phyloP scores from a whole-genome alignment of 2,113 vertebrate species.

The Struthio camelus region DNA sequence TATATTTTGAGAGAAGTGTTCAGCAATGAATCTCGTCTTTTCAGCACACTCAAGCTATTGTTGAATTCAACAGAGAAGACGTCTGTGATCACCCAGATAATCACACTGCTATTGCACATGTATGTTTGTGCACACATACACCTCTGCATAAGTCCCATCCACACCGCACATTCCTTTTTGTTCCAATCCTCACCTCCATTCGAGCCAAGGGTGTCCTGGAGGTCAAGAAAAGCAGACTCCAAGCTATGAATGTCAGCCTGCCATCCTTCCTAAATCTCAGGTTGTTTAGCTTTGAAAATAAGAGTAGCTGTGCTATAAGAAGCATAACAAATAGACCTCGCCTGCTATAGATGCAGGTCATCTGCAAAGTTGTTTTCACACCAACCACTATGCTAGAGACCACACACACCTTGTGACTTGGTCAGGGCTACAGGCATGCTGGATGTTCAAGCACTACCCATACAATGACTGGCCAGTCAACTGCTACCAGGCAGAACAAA shows the following conservation, averaged over 20 bases:
- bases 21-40: not conserved
- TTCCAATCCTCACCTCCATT: fast-evolving
- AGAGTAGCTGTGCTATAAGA: not conserved
- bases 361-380: not conserved
- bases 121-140: not conserved
- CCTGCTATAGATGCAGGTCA: not conserved
- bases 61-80: not conserved
- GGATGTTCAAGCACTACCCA: not conserved
- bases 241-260: not conserved
- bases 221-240: not conserved
- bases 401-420: fast-evolving
- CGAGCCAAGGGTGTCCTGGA: not conserved
- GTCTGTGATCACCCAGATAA: not conserved
- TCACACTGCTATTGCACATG: fast-evolving
- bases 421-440: not conserved
- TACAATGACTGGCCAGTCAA: not conserved
- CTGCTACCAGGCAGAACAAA: not conserved
- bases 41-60: not conserved
- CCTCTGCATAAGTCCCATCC: not conserved
- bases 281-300: not conserved
- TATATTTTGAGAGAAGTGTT: not conserved
- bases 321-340: not conserved
- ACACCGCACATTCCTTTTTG: not conserved
- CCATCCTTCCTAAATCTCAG: not conserved
- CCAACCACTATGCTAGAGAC: not conserved